Conservation (phyloP, 2,888 invertebrate species). For the Nephrocerus scutellatus region DNA sequence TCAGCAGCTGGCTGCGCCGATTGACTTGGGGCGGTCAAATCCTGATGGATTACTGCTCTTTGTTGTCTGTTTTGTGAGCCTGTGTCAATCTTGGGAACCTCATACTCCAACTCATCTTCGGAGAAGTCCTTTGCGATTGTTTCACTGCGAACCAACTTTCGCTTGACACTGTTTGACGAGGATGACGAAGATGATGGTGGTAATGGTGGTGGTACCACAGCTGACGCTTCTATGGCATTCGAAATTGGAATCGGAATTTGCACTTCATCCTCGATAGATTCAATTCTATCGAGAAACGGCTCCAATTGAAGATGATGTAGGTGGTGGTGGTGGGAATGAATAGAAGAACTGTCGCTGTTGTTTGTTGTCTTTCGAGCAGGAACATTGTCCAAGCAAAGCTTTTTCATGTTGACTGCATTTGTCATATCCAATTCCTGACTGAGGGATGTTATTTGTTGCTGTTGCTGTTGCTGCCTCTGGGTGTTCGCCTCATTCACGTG, state of each 20-base stretch:
- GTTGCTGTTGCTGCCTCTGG: too few species aligned
- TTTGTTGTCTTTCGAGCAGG: slow-evolving; percentile 28
- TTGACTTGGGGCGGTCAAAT: too few species aligned
- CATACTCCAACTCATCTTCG: slow-evolving; percentile 25
- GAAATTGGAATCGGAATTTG: slow-evolving; percentile 31
- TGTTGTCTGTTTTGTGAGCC: too few species aligned
- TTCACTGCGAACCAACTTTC: slow-evolving; percentile 38
- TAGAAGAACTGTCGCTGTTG: slow-evolving; percentile 4
- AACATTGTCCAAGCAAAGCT: slow-evolving; percentile 34
- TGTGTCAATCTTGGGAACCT: slow-evolving; percentile 2
- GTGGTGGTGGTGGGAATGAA: too few species aligned
- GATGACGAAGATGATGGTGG: slow-evolving; percentile 7
- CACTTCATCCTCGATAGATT: slow-evolving; percentile 33
- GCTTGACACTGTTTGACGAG: too few species aligned
- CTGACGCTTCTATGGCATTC: slow-evolving; percentile 12
- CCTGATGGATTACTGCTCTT: too few species aligned
- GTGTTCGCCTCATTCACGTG: slow-evolving; percentile 51
- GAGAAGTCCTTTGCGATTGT: slow-evolving; percentile 37
- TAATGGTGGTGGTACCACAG: slow-evolving; percentile 3
- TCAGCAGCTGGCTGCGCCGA: too few species aligned
- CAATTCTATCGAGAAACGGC: slow-evolving; percentile 34
- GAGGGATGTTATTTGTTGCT: slow-evolving; percentile 12
- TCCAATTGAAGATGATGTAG: too few species aligned
- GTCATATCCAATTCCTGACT: slow-evolving; percentile 12
- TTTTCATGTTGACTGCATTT: slow-evolving; percentile 25